Percentiles rank a stretch among this genome's conserved stretches.
These are phyloP conservation scores for Theonella swinhoei DNA, from an alignment of 37 sponge, comb jelly and placozoan species.

Conservation along the genomic window DNA sequence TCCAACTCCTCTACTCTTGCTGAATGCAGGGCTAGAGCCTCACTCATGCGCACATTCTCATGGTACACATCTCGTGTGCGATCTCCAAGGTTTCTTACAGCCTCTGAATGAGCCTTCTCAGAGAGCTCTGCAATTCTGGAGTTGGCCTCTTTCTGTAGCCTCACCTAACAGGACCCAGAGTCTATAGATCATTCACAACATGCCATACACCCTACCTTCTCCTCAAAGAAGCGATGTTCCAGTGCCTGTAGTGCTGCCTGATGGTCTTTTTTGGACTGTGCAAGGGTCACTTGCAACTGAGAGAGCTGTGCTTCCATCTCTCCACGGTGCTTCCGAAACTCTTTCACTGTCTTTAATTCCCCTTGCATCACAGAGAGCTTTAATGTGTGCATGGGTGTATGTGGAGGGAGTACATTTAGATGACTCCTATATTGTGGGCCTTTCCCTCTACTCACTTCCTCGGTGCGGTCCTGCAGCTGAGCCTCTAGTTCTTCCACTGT, in stretches of 20 bases:
- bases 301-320: constrained; percentile 87
- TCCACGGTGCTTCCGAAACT: constrained; percentile 75
- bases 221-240: constrained; percentile 85
- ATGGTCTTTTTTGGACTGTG: constrained; percentile 41
- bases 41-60: constrained; percentile 82
- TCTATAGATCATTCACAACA: neutral
- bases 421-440: neutral
- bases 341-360: constrained; percentile 85
- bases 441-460: constrained; percentile 41
- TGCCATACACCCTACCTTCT: constrained; percentile 52
- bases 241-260: constrained; percentile 49
- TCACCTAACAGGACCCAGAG: neutral
- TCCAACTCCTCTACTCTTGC: constrained; percentile 70
- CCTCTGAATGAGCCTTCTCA: constrained; percentile 89
- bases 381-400: too few relatives aligned
- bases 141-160: constrained; percentile 91
- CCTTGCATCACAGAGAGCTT: constrained; percentile 74
- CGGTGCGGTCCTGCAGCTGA: constrained; percentile 23
- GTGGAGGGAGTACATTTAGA: neutral
- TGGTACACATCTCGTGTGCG: constrained; percentile 80
- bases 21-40: constrained; percentile 86
- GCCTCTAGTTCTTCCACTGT: constrained; percentile 40
- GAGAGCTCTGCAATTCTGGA: constrained; percentile 89
- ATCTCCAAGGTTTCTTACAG: constrained; percentile 89
- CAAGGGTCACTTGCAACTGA: constrained; percentile 45